These are phyloP conservation scores for Frieseomelitta varia DNA, from an alignment of 1,140 invertebrate species.

Conservation along the genomic window DNA sequence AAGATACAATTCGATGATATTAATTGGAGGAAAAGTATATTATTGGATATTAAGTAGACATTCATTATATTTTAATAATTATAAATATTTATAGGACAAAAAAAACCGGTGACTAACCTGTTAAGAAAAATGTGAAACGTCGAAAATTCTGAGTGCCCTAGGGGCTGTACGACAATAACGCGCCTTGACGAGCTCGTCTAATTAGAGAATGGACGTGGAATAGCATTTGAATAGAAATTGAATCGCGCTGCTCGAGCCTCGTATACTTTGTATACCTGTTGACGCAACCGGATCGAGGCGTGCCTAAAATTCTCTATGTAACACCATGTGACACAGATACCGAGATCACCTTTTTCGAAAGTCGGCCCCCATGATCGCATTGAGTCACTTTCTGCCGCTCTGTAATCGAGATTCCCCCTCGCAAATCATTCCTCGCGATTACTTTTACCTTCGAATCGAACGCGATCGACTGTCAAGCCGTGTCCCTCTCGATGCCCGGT, in stretches of 20 bases:
- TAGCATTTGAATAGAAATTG: constrained; percentile 50
- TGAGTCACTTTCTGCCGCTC: constrained; percentile 35
- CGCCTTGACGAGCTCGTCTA: background rate
- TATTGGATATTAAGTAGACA: too few relatives aligned
- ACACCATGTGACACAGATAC: constrained; percentile 64
- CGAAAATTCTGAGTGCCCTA: too few relatives aligned
- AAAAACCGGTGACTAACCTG: too few relatives aligned
- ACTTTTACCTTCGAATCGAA: constrained; percentile 9
- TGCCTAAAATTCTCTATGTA: constrained; percentile 69
- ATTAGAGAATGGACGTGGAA: constrained; percentile 53
- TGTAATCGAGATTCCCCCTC: background rate
- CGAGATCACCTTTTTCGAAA: constrained; percentile 66
- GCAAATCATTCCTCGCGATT: background rate
- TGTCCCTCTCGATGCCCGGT: background rate
- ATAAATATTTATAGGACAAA: too few relatives aligned
- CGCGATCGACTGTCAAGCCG: background rate
- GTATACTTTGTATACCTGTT: constrained; percentile 5
- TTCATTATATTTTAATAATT: too few relatives aligned
- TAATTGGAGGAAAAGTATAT: too few relatives aligned
- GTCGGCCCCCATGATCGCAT: constrained; percentile 51
- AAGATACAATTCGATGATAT: background rate
- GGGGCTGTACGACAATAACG: background rate
- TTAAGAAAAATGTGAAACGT: too few relatives aligned
- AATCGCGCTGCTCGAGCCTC: constrained; percentile 21
- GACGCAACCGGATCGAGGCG: constrained; percentile 55